These are phyloP conservation scores for Drymodes brunneopygia DNA, from an alignment of 2,113 vertebrate species.

Conservation along the genomic window DNA sequence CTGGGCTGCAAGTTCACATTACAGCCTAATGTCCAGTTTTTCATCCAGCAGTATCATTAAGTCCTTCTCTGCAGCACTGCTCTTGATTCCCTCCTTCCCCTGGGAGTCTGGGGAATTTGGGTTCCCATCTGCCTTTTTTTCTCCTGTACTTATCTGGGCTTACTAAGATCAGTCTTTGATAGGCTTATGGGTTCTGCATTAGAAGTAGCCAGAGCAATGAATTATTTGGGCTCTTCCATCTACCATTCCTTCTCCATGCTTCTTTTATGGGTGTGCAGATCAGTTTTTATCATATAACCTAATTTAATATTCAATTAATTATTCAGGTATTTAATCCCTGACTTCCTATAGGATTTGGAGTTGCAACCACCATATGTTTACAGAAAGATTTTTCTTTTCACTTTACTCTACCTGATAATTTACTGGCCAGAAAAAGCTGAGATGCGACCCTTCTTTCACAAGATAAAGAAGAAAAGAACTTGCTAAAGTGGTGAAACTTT, in stretches of 20 bases:
- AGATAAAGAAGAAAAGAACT: neutral
- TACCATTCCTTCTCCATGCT: neutral
- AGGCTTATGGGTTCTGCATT: neutral
- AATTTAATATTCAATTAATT: neutral
- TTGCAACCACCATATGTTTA: neutral
- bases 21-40: neutral
- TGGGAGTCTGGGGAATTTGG: neutral
- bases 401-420: neutral
- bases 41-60: neutral
- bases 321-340: neutral
- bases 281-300: neutral
- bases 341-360: neutral
- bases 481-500: neutral
- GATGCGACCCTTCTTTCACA: rapidly evolving
- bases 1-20: neutral
- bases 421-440: neutral
- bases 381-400: neutral
- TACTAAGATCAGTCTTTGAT: neutral
- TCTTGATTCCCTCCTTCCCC: neutral
- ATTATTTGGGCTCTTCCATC: neutral
- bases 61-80: neutral
- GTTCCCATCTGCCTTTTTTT: neutral
- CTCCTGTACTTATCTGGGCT: neutral
- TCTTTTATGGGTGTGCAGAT: neutral
- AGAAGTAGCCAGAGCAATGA: neutral